phyloP scores from a whole-genome alignment of 1,140 invertebrate genomes.

The Drosophila mojavensis region DNA sequence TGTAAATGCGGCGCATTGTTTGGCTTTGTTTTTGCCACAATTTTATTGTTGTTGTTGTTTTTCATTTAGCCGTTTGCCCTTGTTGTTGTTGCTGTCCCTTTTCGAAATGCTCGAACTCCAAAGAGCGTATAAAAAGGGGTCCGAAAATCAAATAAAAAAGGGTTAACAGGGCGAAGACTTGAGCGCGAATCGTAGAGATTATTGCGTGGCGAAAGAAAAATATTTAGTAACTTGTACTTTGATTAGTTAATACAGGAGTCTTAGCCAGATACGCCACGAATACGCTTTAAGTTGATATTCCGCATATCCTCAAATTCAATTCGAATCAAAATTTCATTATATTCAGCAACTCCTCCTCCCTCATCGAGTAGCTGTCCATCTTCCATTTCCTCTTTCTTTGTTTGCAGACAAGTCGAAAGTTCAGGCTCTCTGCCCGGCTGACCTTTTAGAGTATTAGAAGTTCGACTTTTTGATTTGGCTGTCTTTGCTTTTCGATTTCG shows the following conservation, averaged over 20 bases:
- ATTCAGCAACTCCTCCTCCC: too few relatives aligned
- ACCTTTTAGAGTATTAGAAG: slow-evolving; percentile 41
- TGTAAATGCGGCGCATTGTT: slow-evolving; percentile 75
- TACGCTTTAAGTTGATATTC: too few relatives aligned
- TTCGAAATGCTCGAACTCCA: not conserved
- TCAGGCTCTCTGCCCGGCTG: too few relatives aligned
- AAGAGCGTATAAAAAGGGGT: not conserved
- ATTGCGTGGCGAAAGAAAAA: too few relatives aligned
- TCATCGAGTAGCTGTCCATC: too few relatives aligned
- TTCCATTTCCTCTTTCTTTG: not conserved
- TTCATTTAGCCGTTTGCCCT: slow-evolving; percentile 43
- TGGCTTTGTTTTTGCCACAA: slow-evolving; percentile 48
- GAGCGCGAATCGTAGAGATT: too few relatives aligned
- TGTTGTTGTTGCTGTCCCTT: slow-evolving; percentile 30
- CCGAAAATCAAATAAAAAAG: not conserved
- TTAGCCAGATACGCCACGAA: too few relatives aligned
- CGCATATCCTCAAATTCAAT: too few relatives aligned
- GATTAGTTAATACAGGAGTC: too few relatives aligned
- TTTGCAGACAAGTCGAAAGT: not conserved
- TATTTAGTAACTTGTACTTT: too few relatives aligned
- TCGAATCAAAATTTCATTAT: too few relatives aligned
- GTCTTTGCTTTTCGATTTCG: slow-evolving; percentile 36
- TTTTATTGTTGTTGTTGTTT: slow-evolving; percentile 26
- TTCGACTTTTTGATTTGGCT: slow-evolving; percentile 27
- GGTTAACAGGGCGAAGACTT: too few relatives aligned